A percentile compares a stretch with the other conserved stretches of the same genome.
Conservation (phyloP, 2,113 vertebrate genomes). For the Mustela lutreola region DNA sequence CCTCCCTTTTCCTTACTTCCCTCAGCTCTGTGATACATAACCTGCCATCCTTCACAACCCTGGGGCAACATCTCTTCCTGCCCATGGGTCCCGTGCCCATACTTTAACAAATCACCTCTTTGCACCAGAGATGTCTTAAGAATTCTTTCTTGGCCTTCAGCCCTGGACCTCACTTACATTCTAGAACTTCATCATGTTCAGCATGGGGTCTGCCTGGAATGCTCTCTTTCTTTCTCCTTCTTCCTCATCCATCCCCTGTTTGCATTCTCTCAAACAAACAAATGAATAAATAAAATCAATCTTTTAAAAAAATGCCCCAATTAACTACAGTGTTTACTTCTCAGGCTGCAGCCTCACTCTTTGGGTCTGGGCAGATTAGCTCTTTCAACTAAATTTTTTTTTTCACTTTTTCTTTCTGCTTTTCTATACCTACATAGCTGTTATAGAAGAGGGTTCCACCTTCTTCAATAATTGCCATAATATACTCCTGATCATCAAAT, state of each 20-base stretch:
- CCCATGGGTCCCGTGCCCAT: too few species aligned
- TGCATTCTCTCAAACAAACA: neutral
- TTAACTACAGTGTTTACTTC: conserved; percentile 1
- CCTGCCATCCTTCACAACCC: too few species aligned
- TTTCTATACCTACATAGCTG: neutral
- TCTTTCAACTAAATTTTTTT: neutral
- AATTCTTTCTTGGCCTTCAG: too few species aligned
- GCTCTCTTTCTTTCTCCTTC: neutral
- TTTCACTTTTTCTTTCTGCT: neutral
- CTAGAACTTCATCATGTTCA: neutral
- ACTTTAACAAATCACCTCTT: too few species aligned
- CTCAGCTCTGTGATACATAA: too few species aligned
- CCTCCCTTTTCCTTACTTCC: too few species aligned
- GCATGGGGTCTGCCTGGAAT: neutral
- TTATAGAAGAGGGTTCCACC: neutral
- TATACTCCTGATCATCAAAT: neutral
- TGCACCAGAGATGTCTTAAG: too few species aligned
- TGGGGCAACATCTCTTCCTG: too few species aligned
- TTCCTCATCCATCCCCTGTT: neutral
- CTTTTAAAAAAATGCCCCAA: neutral
- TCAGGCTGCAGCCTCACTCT: neutral
- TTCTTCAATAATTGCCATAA: neutral
- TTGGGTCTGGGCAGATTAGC: neutral
- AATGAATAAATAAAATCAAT: neutral
- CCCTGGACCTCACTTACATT: too few species aligned